A percentile compares a stretch with the other conserved stretches of the same genome.
Evolutionary conservation across 1,140 invertebrate species (phyloP).

Genomic region (Saccostrea cuccullata): DNA sequence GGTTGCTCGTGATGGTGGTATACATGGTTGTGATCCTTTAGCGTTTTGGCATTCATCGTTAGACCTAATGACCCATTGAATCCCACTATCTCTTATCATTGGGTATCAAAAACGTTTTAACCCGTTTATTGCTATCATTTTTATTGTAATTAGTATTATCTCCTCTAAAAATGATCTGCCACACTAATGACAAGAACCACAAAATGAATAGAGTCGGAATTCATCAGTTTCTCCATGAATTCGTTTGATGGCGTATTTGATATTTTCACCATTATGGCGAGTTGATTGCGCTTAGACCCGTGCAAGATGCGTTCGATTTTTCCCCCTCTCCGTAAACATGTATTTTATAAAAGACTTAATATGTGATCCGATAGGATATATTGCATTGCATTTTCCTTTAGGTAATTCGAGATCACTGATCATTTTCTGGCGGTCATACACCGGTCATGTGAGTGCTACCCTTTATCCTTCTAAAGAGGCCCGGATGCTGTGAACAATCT

Average conservation of each 20-base stretch:
- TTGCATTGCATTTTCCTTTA: constrained; percentile 28
- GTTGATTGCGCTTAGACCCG: not conserved
- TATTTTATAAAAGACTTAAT: constrained; percentile 27
- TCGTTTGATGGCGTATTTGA: not conserved
- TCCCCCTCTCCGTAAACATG: not conserved
- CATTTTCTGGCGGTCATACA: constrained; percentile 13
- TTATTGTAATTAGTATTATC: not conserved
- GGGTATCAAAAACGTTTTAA: too few relatives aligned
- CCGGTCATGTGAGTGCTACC: constrained; percentile 2
- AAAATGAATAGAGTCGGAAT: not conserved
- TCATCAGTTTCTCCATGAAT: not conserved
- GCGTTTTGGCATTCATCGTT: too few relatives aligned
- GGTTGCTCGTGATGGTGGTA: too few relatives aligned
- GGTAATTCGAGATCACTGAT: not conserved
- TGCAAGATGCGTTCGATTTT: constrained; percentile 4
- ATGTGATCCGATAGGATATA: constrained; percentile 7
- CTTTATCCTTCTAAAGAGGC: not conserved
- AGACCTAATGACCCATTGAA: too few relatives aligned
- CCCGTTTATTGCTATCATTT: not conserved
- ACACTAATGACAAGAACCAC: not conserved
- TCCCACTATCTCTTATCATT: too few relatives aligned
- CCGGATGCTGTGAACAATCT: not conserved
- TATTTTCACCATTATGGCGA: not conserved
- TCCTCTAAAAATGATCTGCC: not conserved
- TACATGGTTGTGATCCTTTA: too few relatives aligned